Percentiles rank a stretch among this genome's conserved stretches.
Evolutionary conservation across 1,140 invertebrate species (phyloP).

Genomic region (Ctenoplectra terminalis): DNA sequence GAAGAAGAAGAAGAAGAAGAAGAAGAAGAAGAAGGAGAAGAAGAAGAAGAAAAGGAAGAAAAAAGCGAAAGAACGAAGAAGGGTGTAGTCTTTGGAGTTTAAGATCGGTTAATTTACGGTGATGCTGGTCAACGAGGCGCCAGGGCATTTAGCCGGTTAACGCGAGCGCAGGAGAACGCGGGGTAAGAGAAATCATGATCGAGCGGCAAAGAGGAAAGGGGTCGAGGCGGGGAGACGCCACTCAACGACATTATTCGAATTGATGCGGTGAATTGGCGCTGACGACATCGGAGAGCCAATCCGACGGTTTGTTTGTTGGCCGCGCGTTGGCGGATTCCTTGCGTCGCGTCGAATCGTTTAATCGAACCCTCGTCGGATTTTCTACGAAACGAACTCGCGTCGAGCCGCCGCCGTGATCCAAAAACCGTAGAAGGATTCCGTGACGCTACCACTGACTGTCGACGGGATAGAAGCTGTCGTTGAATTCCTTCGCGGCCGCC

Average conservation of each 20-base stretch:
- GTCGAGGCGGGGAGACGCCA: conserved; percentile 66
- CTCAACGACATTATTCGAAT: conserved; percentile 76
- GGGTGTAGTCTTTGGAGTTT: conserved; percentile 38
- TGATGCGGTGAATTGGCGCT: conserved; percentile 78
- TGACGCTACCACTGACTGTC: too few species aligned
- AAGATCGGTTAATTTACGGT: conserved; percentile 81
- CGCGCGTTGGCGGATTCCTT: conserved; percentile 76
- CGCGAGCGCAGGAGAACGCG: conserved; percentile 61
- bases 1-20: too few species aligned
- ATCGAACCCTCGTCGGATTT: conserved; percentile 72
- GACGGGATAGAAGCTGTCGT: too few species aligned
- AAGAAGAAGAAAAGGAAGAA: too few species aligned
- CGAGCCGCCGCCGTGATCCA: too few species aligned
- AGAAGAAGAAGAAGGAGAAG: too few species aligned
- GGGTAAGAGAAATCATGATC: too few species aligned
- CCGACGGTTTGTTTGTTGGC: conserved; percentile 77
- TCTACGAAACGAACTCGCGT: too few species aligned
- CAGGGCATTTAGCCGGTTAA: conserved; percentile 79
- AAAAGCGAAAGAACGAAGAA: too few species aligned
- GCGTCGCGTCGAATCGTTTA: conserved; percentile 67
- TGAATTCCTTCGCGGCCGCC: conserved; percentile 47
- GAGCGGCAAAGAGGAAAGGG: conserved; percentile 45
- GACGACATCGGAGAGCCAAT: conserved; percentile 75
- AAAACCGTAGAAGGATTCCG: too few species aligned
- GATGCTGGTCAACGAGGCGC: conserved; percentile 79